Conservation (phyloP, 2,113 vertebrate genomes). For the Pomatostomus ruficeps region DNA sequence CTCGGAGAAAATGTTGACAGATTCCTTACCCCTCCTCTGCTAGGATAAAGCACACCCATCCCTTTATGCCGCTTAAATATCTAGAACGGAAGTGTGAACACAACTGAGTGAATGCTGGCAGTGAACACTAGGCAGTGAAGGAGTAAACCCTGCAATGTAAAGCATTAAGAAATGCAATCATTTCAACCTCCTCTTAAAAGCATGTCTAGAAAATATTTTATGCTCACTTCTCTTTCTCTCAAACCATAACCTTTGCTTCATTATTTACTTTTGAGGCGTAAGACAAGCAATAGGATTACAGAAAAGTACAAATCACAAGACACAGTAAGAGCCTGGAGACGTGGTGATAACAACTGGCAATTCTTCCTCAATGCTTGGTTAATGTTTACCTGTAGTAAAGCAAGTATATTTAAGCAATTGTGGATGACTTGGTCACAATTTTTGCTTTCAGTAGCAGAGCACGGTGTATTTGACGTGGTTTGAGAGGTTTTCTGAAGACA, state of each 20-base stretch:
- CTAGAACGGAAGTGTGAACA: neutral
- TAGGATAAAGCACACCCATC: neutral
- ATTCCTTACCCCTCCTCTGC: neutral
- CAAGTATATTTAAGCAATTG: neutral
- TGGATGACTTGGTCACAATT: neutral
- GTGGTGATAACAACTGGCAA: conserved; percentile 35
- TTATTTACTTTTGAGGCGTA: conserved; percentile 54
- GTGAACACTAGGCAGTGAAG: neutral
- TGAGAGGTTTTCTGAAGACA: conserved; percentile 4
- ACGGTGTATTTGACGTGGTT: neutral
- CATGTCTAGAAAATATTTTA: neutral
- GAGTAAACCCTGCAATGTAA: neutral
- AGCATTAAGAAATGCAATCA: neutral
- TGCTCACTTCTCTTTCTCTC: neutral
- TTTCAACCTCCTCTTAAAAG: neutral
- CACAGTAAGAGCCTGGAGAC: neutral
- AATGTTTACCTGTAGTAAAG: conserved; percentile 65
- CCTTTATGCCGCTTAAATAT: neutral
- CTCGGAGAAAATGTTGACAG: neutral
- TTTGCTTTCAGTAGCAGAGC: conserved; percentile 20
- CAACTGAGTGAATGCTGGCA: neutral
- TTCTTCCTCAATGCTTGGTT: conserved; percentile 56
- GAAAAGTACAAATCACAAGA: neutral
- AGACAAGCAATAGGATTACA: neutral
- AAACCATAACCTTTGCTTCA: neutral